Percentiles rank a stretch among this genome's conserved stretches.
These are phyloP conservation scores for Ammodytes marinus DNA, from an alignment of 2,113 vertebrate species.

Conservation along the genomic window DNA sequence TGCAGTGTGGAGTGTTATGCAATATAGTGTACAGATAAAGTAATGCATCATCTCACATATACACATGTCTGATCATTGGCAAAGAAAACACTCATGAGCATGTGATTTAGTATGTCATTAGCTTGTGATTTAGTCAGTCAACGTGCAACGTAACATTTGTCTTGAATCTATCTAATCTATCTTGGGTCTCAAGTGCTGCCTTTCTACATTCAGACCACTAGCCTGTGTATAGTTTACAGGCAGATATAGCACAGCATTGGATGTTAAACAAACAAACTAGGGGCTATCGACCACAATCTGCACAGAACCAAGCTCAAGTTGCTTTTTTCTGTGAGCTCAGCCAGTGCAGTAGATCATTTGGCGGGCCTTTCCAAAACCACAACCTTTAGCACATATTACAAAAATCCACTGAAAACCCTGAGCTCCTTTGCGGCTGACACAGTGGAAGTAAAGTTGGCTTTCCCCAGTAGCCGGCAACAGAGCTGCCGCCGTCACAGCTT, in stretches of 20 bases:
- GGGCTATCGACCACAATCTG: conserved; percentile 36
- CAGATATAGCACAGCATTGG: conserved; percentile 39
- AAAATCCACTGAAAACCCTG: conserved; percentile 33
- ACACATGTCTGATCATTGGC: background rate
- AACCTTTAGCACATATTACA: conserved; percentile 29
- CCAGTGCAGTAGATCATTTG: conserved; percentile 43
- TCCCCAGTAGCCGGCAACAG: conserved; percentile 7
- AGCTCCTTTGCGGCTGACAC: conserved; percentile 15
- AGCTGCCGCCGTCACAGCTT: conserved; percentile 17
- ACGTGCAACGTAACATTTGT: background rate
- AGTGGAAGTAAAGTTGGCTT: conserved; percentile 35
- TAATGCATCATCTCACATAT: background rate
- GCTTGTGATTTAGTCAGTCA: background rate
- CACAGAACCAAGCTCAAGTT: conserved; percentile 34
- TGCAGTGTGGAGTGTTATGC: background rate
- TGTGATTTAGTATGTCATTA: background rate
- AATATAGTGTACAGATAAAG: background rate
- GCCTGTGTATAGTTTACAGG: background rate
- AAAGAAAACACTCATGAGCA: background rate
- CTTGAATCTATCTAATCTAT: background rate
- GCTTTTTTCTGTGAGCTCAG: conserved; percentile 27
- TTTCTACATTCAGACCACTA: background rate
- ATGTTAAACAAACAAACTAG: conserved; percentile 35
- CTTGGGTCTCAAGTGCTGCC: background rate
- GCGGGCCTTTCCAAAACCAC: conserved; percentile 37